Evolutionary conservation across 2,797 vertebrate genomes (phyloP).

Genomic region (Rhyacichthys aspro): DNA sequence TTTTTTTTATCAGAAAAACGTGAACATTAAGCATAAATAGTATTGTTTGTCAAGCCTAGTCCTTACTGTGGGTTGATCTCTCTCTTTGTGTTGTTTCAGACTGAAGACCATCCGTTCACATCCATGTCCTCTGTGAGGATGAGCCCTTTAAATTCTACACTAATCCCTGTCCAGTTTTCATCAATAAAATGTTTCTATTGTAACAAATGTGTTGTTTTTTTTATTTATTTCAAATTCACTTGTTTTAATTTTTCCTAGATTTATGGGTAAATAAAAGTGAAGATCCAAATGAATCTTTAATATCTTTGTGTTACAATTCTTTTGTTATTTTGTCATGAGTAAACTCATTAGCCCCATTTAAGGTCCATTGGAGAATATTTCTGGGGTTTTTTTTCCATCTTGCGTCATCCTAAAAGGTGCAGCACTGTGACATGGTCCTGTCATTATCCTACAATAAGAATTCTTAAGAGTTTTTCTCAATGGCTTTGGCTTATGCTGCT

Average conservation of each 20-base stretch:
- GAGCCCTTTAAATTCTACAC: conserved; percentile 54
- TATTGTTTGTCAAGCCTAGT: not conserved
- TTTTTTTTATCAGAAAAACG: too few species aligned
- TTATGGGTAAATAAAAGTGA: not conserved
- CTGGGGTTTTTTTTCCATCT: too few species aligned
- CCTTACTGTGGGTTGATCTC: not conserved
- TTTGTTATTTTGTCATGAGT: too few species aligned
- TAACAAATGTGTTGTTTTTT: not conserved
- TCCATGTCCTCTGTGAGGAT: conserved; percentile 72
- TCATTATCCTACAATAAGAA: too few species aligned
- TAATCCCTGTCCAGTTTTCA: conserved; percentile 47
- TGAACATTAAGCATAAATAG: not conserved
- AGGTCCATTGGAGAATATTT: too few species aligned
- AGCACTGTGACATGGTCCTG: too few species aligned
- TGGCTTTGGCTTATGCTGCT: too few species aligned
- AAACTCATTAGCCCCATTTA: too few species aligned
- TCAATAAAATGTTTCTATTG: conserved; percentile 22
- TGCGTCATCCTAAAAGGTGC: too few species aligned
- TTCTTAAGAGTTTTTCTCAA: too few species aligned
- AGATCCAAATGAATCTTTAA: not conserved
- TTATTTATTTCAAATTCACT: not conserved
- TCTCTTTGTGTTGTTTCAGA: conserved; percentile 44
- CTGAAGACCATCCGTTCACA: conserved; percentile 66
- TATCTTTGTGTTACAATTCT: too few species aligned
- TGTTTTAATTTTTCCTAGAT: not conserved